These are phyloP conservation scores for Peromyscus melanophrys DNA, from an alignment of 2,797 vertebrate species.

Conservation along the genomic window DNA sequence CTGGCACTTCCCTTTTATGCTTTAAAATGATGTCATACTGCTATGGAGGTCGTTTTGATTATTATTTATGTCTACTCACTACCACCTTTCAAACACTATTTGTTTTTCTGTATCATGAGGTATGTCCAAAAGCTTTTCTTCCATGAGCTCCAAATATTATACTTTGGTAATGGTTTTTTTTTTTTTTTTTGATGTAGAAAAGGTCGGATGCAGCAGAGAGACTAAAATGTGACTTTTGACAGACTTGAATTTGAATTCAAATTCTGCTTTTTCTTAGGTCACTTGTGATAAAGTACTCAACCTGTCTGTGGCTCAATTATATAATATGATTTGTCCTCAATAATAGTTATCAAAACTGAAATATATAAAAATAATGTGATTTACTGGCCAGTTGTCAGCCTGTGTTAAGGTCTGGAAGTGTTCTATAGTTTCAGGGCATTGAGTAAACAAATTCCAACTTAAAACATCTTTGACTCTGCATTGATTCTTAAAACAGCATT, in stretches of 20 bases:
- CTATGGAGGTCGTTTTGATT: background rate
- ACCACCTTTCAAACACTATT: background rate
- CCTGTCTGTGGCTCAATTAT: background rate
- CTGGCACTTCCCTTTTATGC: background rate
- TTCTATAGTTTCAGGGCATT: background rate
- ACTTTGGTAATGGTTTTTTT: background rate
- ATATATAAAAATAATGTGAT: background rate
- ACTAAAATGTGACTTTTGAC: background rate
- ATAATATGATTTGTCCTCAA: background rate
- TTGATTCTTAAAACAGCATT: background rate
- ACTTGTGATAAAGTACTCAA: background rate
- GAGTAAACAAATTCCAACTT: background rate
- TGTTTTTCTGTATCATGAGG: background rate
- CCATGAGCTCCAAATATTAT: background rate
- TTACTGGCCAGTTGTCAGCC: background rate
- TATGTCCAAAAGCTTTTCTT: background rate
- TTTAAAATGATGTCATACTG: background rate
- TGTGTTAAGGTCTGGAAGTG: background rate
- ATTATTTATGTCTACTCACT: background rate
- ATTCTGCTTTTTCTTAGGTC: background rate
- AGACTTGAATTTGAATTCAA: background rate
- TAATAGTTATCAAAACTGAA: background rate
- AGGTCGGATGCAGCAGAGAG: background rate
- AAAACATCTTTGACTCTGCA: background rate
- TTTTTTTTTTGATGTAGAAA: background rate